Evolutionary conservation across 2,113 vertebrate species (phyloP), one percentile per base, ranked within the genome.

Genomic region (Periophthalmus modestus): DNA sequence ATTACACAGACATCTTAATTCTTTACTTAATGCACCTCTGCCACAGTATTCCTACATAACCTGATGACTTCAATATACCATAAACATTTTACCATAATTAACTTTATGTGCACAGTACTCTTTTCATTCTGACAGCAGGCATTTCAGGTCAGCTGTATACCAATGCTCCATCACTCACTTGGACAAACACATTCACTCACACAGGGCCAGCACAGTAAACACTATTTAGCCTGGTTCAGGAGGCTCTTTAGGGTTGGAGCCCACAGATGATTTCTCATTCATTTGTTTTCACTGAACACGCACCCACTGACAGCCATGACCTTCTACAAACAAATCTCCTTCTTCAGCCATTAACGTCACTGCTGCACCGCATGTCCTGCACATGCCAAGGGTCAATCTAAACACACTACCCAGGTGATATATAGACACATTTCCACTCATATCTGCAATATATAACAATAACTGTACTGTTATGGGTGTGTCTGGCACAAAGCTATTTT

Each of bases 251-350:
- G 36, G 57, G 62, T 34, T 52, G 55, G 23, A 19, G 15, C 1
- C 36, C 57, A 73, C 16, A 72, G 39, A 69, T 16, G 54, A 72
- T 74, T 68, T 71, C 69, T 65, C 36, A 58, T 52, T 65, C 7
- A 47, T 34, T 68, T 18, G 43, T 66, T 67, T 71, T 54, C 52
- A 50, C 63, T 58, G 54, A 34, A 69, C n/a, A 15, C 48, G 47
- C 16, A 21, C 58, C 69, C 4, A 14, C 68, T 68, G 70, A 77
- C 63, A 67, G 68, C 24, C 5, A 28, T 72, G 75, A 79, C 75
- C 78, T 74, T 72, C 71, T 3, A 67, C 58, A 72, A 73, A 81
- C 73, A 81, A 77, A 77, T 80, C 39, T 63, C 23, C 54, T 43
- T 55, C 59, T 76, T 12, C 58, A 43, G 55, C 39, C 63, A 39